A percentile compares a stretch with the other conserved stretches of the same genome.
Evolutionary conservation across 1,140 invertebrate species (phyloP).

Genomic region (Cydia strobilella): DNA sequence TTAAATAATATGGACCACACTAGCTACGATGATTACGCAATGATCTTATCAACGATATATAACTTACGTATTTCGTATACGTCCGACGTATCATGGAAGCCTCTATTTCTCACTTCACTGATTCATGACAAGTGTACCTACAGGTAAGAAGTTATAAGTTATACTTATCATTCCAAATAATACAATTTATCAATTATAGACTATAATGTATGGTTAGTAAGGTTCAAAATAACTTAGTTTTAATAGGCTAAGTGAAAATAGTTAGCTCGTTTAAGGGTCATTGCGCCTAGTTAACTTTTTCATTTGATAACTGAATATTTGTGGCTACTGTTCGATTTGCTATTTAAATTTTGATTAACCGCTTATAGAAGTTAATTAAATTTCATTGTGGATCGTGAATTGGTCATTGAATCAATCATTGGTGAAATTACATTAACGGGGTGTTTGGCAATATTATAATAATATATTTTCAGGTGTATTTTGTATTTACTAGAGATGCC

Average conservation of each 20-base stretch:
- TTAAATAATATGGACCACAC: no score
- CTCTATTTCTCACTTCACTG: constrained; percentile 44
- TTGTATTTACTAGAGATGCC: no score
- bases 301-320: constrained; percentile 43
- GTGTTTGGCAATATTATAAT: not conserved
- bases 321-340: constrained; percentile 49
- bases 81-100: constrained; percentile 50
- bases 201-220: not conserved
- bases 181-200: not conserved
- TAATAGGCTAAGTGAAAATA: not conserved
- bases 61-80: not conserved
- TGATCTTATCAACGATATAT: not conserved
- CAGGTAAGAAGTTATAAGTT: constrained; percentile 1
- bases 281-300: constrained; percentile 46
- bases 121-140: constrained; percentile 39
- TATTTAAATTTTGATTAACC: constrained; percentile 27
- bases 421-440: constrained; percentile 4
- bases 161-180: not conserved
- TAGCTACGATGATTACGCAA: not conserved
- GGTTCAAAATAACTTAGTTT: not conserved
- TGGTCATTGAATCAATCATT: constrained; percentile 8
- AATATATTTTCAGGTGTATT: not conserved
- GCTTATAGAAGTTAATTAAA: constrained; percentile 19
- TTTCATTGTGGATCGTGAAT: constrained; percentile 9
- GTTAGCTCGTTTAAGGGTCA: constrained; percentile 40